Evolutionary conservation across 2,888 invertebrate genomes (phyloP), one percentile per base, ranked within the genome.

Genomic region (Scrobipalpa costella): DNA sequence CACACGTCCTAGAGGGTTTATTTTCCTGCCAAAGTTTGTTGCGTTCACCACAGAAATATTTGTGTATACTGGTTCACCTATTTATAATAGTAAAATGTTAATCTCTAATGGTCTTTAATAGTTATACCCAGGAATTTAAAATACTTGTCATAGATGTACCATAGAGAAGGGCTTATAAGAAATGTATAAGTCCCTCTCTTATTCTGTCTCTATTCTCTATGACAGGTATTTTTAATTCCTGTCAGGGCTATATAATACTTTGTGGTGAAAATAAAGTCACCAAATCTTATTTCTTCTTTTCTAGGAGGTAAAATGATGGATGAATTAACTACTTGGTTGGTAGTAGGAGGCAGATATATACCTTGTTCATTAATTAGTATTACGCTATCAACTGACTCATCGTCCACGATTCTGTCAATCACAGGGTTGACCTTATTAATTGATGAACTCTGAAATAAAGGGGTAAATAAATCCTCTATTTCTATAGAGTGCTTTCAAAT

Each of bases 351-450:
- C 8, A 55, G n/a, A 0, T 55, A 57, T 7, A 27, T 58, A 87
- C 90, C 90, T 76, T 87, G 83, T 68, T 79, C 80, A 62, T 90
- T 90, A 0, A 89, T 86, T 88, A 90, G 86, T 1, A 90, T 73
- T 13, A 90, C 88, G 0, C 84, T 83, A 71, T 85, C 86, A 0
- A 90, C 87, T 0, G 89, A 88, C 0, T 90, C 90, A 47, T 90
- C 88, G 0, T 89, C 86, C 85, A 89, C 86, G 59, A 90, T 80
- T 63, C 90, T 75, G 64, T 89, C 87, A 0, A 90, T 82, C 2
- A 90, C 80, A 0, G 90, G 89, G 69, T 90, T 90, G 0, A 80
- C 67, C 0, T 73, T 65, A 58, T 90, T 90, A 61, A 90, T 76
- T 6, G 69, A 64, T 0, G 79, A 76, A 0, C 88, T 86, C 90